A percentile compares a stretch with the other conserved stretches of the same genome.
Conservation (phyloP, 2,888 invertebrate genomes). For the Trichacis sp. region DNA sequence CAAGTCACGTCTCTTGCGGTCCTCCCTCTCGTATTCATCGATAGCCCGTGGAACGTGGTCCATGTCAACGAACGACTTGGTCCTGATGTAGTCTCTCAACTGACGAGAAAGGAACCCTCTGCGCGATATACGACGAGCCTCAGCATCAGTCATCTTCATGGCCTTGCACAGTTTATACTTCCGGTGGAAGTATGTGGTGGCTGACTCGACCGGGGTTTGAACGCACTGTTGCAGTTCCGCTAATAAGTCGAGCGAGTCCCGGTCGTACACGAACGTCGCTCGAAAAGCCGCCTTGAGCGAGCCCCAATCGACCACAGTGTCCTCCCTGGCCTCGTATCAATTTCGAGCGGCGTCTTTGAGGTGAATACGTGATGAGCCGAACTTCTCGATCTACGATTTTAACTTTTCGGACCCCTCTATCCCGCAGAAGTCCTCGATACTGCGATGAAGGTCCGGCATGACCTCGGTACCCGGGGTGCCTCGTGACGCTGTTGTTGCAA, state of each 20-base stretch:
- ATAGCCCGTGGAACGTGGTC: constrained; percentile 6
- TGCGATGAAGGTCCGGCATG: too few species aligned
- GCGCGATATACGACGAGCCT: constrained; percentile 4
- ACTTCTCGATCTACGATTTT: constrained; percentile 9
- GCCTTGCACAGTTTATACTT: constrained; percentile 13
- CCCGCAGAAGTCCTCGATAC: too few species aligned
- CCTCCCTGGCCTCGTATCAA: constrained; percentile 19
- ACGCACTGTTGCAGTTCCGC: neutral
- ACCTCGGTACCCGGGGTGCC: too few species aligned
- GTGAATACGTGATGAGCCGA: constrained; percentile 12
- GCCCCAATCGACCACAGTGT: constrained; percentile 8
- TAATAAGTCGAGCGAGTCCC: neutral
- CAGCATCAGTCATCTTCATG: too few species aligned
- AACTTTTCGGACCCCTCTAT: neutral
- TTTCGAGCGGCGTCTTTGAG: constrained; percentile 12
- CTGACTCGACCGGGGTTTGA: constrained; percentile 3
- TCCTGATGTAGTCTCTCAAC: too few species aligned
- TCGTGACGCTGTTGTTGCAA: too few species aligned
- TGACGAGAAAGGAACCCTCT: too few species aligned
- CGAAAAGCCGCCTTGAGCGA: constrained; percentile 11
- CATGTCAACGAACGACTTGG: constrained; percentile 4
- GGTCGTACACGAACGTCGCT: constrained; percentile 6
- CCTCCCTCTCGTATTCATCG: too few species aligned
- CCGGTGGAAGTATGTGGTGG: constrained; percentile 13
- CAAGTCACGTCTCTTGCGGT: too few species aligned